Base-by-base conservation (phyloP, 2,113 vertebrate species). In the Martes martes region DNA sequence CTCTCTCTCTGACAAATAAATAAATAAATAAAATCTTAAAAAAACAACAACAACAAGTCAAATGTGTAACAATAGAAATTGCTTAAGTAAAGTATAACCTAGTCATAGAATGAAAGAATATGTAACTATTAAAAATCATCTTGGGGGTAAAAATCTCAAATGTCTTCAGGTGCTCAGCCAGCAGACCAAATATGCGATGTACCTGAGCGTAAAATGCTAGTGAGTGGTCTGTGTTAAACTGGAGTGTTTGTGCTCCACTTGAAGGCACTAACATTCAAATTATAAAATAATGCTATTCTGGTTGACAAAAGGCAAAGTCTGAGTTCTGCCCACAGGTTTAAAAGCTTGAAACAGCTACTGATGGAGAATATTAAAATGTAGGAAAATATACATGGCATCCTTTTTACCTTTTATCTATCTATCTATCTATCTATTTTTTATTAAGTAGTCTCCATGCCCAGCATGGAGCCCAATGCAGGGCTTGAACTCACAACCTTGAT, bases 291-390 rank as follows among this genome's bases (percentile, higher is more conserved):
- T 6, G 36, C 18, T 82, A 14, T 90, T 83, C 31, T 24, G 47
- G 14, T 42, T 2, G 26, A 93, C 11, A 39, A 71, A 87, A 73
- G 57, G 4, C 42, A 42, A 26, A 50, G n/a, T 47, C 67, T 86
- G 39, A 93, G 67, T 76, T 91, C 80, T 93, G 33, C 39, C 39
- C 42, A n/a, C 19, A 79, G 1, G 19, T 26, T 84, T 92, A 78
- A 52, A 52, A 73, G 39, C 57, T 89, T 79, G 50, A 94, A 87
- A 92, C 11, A 65, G 0, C 18, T 65, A 71, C 69, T 74, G 28
- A 36, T 93, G 61, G 89, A 85, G 67, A 93, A 78, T 82, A 73
- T 65, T 78, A 86, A 94, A 89, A 81, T 81, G 50, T 76, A 39
- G 73, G 45, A 4, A 93, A 71, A 79, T 92, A 83, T 78, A 83